Evolutionary conservation across 2,888 invertebrate species (phyloP).

Genomic region (Scaptomyza parva): DNA sequence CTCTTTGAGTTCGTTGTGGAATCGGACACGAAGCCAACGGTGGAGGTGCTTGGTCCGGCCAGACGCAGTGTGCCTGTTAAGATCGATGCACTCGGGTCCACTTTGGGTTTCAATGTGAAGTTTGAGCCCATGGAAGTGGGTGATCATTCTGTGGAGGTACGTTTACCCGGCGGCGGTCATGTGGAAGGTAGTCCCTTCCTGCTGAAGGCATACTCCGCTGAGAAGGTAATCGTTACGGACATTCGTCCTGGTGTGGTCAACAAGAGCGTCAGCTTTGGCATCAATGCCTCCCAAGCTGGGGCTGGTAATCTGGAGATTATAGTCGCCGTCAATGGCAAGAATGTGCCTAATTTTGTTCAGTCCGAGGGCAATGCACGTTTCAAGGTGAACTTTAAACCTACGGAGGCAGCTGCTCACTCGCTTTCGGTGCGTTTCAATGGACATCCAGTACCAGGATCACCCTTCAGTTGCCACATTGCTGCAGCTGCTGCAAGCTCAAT

Average conservation of each 20-base stretch:
- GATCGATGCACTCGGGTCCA: constrained; percentile 80
- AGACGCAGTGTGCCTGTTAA: constrained; percentile 90
- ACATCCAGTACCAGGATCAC: constrained; percentile 93
- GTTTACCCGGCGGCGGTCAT: constrained; percentile 89
- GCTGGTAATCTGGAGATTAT: constrained; percentile 99
- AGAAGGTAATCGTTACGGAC: constrained; percentile 96
- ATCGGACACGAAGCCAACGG: constrained; percentile 92
- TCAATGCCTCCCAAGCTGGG: constrained; percentile 93
- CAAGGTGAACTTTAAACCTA: constrained; percentile 97
- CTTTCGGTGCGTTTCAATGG: constrained; percentile 94
- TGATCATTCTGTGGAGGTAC: constrained; percentile 95
- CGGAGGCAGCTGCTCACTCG: constrained; percentile 95
- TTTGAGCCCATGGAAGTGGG: constrained; percentile 96
- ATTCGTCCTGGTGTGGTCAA: constrained; percentile 96
- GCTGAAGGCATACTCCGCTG: constrained; percentile 97
- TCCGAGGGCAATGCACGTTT: constrained; percentile 98
- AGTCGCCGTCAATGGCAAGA: constrained; percentile 97
- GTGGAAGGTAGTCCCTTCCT: constrained; percentile 98
- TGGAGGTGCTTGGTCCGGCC: constrained; percentile 92
- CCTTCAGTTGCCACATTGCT: constrained; percentile 95
- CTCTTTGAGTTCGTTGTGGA: constrained; percentile 94
- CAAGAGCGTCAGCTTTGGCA: constrained; percentile 96
- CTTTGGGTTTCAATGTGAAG: constrained; percentile 86
- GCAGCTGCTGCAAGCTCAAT: constrained; percentile 84
- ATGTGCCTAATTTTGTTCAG: constrained; percentile 99